Conservation (phyloP, 2,888 invertebrate genomes). For the Chydorus sphaericus region DNA sequence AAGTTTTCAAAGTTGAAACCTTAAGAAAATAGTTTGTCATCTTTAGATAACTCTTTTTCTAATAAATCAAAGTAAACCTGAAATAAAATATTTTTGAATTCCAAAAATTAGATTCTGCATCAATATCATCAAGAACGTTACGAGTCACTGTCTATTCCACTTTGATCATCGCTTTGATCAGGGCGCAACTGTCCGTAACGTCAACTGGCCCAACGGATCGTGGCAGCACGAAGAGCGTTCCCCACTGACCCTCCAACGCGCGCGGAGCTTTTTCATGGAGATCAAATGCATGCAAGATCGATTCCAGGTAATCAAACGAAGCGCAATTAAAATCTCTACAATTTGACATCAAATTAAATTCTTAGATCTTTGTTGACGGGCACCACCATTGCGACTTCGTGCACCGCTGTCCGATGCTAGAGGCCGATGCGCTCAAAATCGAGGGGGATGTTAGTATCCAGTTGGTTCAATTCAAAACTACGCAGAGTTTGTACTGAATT, state of each 20-base stretch:
- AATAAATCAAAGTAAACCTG: no score
- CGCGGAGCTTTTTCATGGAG: neutral
- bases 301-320: neutral
- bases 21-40: no score
- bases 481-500: no score
- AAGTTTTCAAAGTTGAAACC: no score
- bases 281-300: neutral
- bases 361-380: neutral
- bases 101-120: neutral
- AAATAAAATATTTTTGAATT: no score
- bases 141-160: neutral
- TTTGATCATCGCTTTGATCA: neutral
- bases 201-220: neutral
- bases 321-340: neutral
- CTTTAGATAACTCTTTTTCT: no score
- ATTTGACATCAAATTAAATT: neutral
- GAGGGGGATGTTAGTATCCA: neutral
- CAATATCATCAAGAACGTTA: neutral
- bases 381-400: neutral
- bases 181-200: neutral
- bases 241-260: neutral
- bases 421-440: neutral
- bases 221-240: neutral
- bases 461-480: neutral
- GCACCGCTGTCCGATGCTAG: neutral